Evolutionary conservation across 2,888 invertebrate species (phyloP), one percentile per base, ranked within the genome.

Genomic region (Pyrrhia umbra): DNA sequence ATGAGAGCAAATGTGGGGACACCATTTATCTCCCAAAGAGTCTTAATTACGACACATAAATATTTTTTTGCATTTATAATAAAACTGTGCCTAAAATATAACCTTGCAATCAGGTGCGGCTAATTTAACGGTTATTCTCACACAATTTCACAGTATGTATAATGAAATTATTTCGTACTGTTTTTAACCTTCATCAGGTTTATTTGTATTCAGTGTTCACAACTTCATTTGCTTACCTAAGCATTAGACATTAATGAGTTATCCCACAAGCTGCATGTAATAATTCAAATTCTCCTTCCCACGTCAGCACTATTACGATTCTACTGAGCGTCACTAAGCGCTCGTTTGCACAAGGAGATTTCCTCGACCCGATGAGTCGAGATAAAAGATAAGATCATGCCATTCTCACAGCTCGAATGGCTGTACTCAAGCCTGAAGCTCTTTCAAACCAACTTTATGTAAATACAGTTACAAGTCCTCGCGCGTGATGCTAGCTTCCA

Each of bases 381-480:
- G 46, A 34, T 34, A 52, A 51, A 13, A 50, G 69, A 74, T 74
- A 64, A 58, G 50, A 67, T 74, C 63, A 42, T 58, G 13, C n/a
- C 39, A 54, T 59, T 52, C 50, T 43, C 46, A 57, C 39, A 50
- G 59, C 59, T 55, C 34, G 34, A 50, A 62, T 57, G 30, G 49
- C 39, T 50, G 37, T 50, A 21, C 50, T 62, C 27, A 51, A 73
- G 49, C 6, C 37, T 20, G n/a, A 52, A 58, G 43, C 30, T 68
- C 18, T 50, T 46, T 54, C 49, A 50, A 70, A 52, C 42, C 50
- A 43, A 52, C 39, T 34, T 56, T 60, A 67, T 74, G 57, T 59
- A 57, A 70, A 75, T 57, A 49, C 13, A 43, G 27, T 21, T 10
- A 23, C 43, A 43, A 64, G 42, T 56, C 50, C 8, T 43, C 37